A percentile compares a stretch with the other conserved stretches of the same genome.
phyloP scores from a whole-genome alignment of 2,888 invertebrate species.

The Lingula anatina region DNA sequence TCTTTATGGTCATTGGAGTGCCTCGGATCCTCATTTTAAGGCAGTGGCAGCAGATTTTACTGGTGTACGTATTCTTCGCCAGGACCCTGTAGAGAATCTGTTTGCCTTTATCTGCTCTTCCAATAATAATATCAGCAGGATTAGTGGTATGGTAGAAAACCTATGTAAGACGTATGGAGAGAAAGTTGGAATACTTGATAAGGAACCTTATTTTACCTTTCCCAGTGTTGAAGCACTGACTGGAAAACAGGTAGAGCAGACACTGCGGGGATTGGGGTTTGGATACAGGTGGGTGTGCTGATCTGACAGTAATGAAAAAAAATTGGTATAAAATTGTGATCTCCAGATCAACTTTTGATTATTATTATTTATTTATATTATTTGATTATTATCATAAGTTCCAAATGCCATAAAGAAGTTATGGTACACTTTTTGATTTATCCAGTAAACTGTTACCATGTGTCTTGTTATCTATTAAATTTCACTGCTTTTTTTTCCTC shows the following conservation, averaged over 20 bases:
- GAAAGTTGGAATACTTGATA: slow-evolving; percentile 65
- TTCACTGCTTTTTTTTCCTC: too few species aligned
- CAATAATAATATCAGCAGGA: slow-evolving; percentile 89
- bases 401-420: too few species aligned
- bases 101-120: slow-evolving; percentile 96
- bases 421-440: too few species aligned
- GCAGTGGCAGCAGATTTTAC: slow-evolving; percentile 61
- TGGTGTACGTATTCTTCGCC: slow-evolving; percentile 85
- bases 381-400: too few species aligned
- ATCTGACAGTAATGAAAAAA: too few species aligned
- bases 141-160: slow-evolving; percentile 85
- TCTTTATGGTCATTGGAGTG: slow-evolving; percentile 72
- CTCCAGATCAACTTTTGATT: too few species aligned
- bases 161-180: slow-evolving; percentile 76
- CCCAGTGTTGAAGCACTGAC: slow-evolving; percentile 58
- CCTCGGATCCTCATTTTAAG: slow-evolving; percentile 69
- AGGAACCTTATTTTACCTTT: slow-evolving; percentile 68
- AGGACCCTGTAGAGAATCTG: slow-evolving; percentile 87
- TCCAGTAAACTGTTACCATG: too few species aligned
- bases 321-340: too few species aligned
- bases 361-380: too few species aligned
- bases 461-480: too few species aligned
- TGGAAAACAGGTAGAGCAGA: slow-evolving; percentile 63
- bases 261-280: slow-evolving; percentile 61
- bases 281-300: too few species aligned